Conservation (phyloP, 2,888 invertebrate species). For the Habroteleia sp. region DNA sequence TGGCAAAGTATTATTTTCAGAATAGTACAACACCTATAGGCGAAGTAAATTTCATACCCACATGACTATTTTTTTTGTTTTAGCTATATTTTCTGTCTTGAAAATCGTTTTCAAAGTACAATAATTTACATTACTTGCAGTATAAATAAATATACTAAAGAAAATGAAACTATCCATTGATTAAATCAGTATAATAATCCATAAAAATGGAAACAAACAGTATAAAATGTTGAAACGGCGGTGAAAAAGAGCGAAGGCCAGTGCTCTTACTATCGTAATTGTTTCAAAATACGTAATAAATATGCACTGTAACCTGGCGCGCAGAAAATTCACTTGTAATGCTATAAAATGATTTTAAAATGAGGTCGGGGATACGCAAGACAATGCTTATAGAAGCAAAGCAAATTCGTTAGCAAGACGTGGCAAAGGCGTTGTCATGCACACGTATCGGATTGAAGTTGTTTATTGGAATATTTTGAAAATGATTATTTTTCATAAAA, state of each 20-base stretch:
- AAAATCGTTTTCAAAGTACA: too few relatives aligned
- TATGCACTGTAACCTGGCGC: constrained; percentile 48
- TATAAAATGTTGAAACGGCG: constrained; percentile 34
- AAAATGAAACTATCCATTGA: too few relatives aligned
- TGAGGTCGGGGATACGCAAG: constrained; percentile 48
- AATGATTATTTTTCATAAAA: too few relatives aligned
- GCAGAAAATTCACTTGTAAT: constrained; percentile 61
- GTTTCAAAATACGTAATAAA: constrained; percentile 58
- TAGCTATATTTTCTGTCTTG: too few relatives aligned
- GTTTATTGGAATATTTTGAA: too few relatives aligned
- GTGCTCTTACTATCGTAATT: constrained; percentile 54
- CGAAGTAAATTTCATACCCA: too few relatives aligned
- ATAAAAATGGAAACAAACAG: constrained; percentile 50
- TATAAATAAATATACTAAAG: too few relatives aligned
- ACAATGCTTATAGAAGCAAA: constrained; percentile 31
- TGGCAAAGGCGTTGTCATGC: constrained; percentile 5
- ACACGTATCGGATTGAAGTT: constrained; percentile 24
- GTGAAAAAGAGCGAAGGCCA: constrained; percentile 58
- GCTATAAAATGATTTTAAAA: constrained; percentile 52
- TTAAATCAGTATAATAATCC: constrained; percentile 47
- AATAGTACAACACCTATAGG: too few relatives aligned
- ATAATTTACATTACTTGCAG: too few relatives aligned
- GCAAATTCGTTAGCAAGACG: constrained; percentile 28
- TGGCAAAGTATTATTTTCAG: too few relatives aligned
- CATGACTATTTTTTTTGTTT: too few relatives aligned